phyloP scores from a whole-genome alignment of 2,113 vertebrate species.

The Oenanthe oenanthe region DNA sequence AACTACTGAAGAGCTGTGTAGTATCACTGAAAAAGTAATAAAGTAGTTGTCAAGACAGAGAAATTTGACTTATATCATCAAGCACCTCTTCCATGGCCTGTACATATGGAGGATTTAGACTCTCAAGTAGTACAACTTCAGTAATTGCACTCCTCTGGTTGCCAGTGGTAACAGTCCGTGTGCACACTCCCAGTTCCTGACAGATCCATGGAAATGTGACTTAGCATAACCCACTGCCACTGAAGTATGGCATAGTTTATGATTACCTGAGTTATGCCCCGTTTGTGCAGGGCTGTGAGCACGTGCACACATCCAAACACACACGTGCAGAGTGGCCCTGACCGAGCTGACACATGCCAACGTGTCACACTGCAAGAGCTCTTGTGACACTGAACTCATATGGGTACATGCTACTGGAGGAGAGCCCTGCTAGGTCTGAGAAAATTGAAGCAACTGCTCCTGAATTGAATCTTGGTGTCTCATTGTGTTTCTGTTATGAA shows the following conservation, averaged over 20 bases:
- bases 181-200: background rate
- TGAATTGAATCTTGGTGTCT: background rate
- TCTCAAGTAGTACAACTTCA: background rate
- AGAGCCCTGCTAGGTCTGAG: background rate
- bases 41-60: background rate
- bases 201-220: background rate
- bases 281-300: background rate
- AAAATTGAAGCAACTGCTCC: background rate
- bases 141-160: background rate
- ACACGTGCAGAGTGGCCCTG: rapidly evolving
- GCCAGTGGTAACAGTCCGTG: background rate
- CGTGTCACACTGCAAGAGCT: background rate
- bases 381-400: background rate
- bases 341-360: background rate
- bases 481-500: background rate
- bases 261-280: background rate
- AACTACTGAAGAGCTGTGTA: background rate
- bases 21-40: conserved; percentile 14
- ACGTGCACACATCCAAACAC: rapidly evolving
- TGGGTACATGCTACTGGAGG: background rate
- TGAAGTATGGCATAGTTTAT: background rate
- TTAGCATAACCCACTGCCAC: background rate
- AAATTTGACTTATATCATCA: conserved; percentile 1
- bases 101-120: background rate
- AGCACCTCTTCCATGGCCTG: background rate